Evolutionary conservation across 2,797 vertebrate species (phyloP), one percentile per base, ranked within the genome.

Genomic region (Eptatretus atami): DNA sequence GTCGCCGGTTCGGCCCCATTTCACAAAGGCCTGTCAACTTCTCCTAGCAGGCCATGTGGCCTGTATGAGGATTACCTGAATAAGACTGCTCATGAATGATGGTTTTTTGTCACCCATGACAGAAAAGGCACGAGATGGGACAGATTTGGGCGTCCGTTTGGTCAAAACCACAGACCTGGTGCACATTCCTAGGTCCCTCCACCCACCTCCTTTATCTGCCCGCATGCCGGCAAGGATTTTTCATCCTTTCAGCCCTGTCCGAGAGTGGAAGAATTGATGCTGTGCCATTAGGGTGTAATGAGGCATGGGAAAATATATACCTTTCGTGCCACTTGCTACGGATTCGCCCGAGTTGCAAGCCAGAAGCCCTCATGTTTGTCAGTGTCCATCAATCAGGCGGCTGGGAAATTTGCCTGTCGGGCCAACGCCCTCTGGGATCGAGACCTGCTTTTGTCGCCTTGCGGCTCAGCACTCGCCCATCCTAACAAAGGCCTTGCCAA

Each of bases 321-420:
- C 85, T 85, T 85, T 81, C 79, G 82, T 81, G 81, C 82, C 82
- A 82, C 86, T 86, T 87, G 84, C 90, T 88, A 92, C 86, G 92
- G 85, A 93, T 81, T 61, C 57, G n/a, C 57, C 57, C n/a, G 25
- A 25, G 57, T 61, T n/a, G 57, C 57, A 61, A n/a, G 57, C 57
- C 57, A 61, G 57, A n/a, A 61, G 57, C 57, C 57, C 25, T 61
- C 25, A 25, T 12, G 57, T 61, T 61, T 61, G 57, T 61, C 57
- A 61, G n/a, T 25, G 57, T 61, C 57, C 57, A 61, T 61, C 57
- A 61, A 61, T 61, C 57, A 61, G n/a, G n/a, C 57, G 57, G 25
- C n/a, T 61, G 57, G n/a, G 25, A 25, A 61, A n/a, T n/a, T n/a
- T 61, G 57, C 57, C n/a, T n/a, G 25, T 25, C n/a, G n/a, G 11